Evolutionary conservation across 2,888 invertebrate genomes (phyloP).

Genomic region (Shargacucullia verbasci): DNA sequence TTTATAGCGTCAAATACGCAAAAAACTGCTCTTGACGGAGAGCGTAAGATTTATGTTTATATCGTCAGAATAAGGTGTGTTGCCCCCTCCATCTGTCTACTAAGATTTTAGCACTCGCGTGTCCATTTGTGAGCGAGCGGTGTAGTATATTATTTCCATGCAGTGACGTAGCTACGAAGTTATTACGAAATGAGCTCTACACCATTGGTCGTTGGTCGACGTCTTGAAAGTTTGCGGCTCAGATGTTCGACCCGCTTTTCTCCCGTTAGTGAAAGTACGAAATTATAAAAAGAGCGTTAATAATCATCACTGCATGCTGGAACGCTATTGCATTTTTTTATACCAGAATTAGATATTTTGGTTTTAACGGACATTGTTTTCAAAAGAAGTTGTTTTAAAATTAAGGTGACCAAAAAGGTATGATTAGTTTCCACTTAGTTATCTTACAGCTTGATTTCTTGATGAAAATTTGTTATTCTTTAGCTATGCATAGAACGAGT

Average conservation of each 20-base stretch:
- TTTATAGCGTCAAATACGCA: neutral
- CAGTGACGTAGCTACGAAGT: constrained; percentile 57
- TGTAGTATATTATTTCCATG: constrained; percentile 48
- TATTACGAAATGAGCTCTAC: constrained; percentile 70
- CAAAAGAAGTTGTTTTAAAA: too few species aligned
- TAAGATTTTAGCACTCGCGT: constrained; percentile 31
- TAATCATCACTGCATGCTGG: constrained; percentile 25
- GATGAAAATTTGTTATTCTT: too few species aligned
- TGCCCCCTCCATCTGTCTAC: constrained; percentile 13
- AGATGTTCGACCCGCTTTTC: constrained; percentile 77
- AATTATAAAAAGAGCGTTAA: constrained; percentile 61
- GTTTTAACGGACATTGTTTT: constrained; percentile 9
- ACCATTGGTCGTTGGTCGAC: constrained; percentile 61
- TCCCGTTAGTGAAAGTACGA: constrained; percentile 77
- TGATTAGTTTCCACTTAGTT: too few species aligned
- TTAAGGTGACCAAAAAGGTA: too few species aligned
- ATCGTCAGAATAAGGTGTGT: constrained; percentile 16
- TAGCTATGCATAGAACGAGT: too few species aligned
- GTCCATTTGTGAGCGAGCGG: constrained; percentile 19
- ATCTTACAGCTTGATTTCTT: too few species aligned
- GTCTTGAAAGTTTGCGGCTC: constrained; percentile 72
- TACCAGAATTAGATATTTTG: neutral
- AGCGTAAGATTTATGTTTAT: constrained; percentile 15
- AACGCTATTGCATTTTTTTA: constrained; percentile 13
- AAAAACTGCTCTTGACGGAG: constrained; percentile 9